Percentiles rank a stretch among this genome's conserved stretches.
Conservation (phyloP, 2,113 vertebrate species). For the Myrmecophaga tridactyla region DNA sequence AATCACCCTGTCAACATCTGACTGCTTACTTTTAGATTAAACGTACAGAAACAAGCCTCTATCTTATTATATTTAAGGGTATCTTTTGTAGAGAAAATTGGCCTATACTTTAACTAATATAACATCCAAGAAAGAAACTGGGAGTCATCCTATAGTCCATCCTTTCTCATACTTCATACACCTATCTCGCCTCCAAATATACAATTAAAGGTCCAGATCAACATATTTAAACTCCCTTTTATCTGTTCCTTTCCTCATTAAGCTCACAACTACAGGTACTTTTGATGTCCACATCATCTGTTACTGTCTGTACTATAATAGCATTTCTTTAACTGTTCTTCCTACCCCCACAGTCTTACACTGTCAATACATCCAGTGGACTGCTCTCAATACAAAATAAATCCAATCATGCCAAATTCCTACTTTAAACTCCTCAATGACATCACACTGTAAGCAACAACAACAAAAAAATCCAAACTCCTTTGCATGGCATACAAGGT, state of each 20-base stretch:
- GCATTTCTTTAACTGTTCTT: background rate
- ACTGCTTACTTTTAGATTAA: background rate
- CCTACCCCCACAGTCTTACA: background rate
- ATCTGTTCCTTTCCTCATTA: background rate
- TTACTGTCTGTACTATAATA: background rate
- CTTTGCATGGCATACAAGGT: background rate
- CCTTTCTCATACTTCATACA: background rate
- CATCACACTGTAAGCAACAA: background rate
- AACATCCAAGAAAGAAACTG: background rate
- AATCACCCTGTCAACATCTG: background rate
- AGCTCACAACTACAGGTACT: background rate
- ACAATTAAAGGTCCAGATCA: background rate
- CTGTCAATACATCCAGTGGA: background rate
- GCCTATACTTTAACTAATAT: background rate
- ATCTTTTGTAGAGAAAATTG: background rate
- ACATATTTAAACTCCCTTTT: background rate
- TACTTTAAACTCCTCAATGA: slow-evolving; percentile 15
- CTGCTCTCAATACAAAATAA: background rate
- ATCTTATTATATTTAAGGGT: background rate
- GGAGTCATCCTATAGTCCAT: background rate
- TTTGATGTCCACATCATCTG: background rate
- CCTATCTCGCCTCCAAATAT: background rate
- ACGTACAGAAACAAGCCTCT: background rate
- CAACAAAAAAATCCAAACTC: background rate
- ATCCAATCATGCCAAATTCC: background rate